Evolutionary conservation across 2,888 invertebrate genomes (phyloP).

Genomic region (Plagodis pulveraria): DNA sequence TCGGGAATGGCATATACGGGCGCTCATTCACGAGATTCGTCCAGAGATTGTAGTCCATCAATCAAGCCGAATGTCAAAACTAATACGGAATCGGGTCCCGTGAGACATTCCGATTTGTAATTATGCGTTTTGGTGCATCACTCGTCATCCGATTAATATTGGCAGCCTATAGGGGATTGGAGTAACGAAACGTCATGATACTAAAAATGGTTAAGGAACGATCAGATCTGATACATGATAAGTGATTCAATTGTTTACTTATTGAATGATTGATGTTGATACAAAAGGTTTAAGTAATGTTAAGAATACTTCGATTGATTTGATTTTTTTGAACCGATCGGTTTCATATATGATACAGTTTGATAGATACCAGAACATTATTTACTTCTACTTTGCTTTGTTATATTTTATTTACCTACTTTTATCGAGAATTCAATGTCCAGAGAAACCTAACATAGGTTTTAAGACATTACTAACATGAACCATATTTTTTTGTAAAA

Average conservation of each 20-base stretch:
- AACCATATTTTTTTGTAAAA: no score
- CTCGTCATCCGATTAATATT: constrained; percentile 82
- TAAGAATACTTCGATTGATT: constrained; percentile 3
- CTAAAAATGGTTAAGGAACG: constrained; percentile 33
- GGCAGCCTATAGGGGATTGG: constrained; percentile 75
- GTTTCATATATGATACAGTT: background rate
- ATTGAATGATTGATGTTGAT: constrained; percentile 29
- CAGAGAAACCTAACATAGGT: no score
- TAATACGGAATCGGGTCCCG: constrained; percentile 80
- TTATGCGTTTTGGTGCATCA: constrained; percentile 79
- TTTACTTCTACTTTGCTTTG: no score
- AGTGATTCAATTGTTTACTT: constrained; percentile 30
- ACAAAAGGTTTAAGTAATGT: constrained; percentile 16
- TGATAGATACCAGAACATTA: background rate
- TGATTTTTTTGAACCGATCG: background rate
- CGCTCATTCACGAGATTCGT: constrained; percentile 75
- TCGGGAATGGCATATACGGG: constrained; percentile 65
- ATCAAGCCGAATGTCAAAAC: constrained; percentile 84
- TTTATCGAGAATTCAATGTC: no score
- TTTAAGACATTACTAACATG: no score
- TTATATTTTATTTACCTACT: no score
- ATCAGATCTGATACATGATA: constrained; percentile 26
- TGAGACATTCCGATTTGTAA: constrained; percentile 78
- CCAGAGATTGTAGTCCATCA: constrained; percentile 81
- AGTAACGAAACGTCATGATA: constrained; percentile 31